Evolutionary conservation across 2,888 invertebrate genomes (phyloP).

Genomic region (Elegia similella): DNA sequence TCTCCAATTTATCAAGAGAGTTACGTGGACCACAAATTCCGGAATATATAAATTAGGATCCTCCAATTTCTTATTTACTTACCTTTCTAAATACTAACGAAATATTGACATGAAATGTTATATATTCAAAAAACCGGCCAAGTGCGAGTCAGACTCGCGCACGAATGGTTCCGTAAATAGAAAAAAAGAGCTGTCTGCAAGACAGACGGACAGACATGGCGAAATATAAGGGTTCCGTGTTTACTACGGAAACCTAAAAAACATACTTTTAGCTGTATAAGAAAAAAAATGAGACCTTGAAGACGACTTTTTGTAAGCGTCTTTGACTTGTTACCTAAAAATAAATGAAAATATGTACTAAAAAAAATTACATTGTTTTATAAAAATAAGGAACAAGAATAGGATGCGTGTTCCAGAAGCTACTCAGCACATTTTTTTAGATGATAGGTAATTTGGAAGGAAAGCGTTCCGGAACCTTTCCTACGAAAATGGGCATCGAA

Average conservation of each 20-base stretch:
- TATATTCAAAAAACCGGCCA: no score
- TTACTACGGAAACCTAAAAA: no score
- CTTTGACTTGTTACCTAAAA: no score
- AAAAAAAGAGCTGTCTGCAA: no score
- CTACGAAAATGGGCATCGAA: slow-evolving; percentile 18
- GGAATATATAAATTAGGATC: neutral
- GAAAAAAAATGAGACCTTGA: no score
- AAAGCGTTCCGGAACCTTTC: slow-evolving; percentile 2
- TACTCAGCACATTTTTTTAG: slow-evolving; percentile 4
- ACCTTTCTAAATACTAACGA: neutral
- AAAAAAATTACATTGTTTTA: neutral
- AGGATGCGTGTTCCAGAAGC: neutral
- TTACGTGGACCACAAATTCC: slow-evolving; percentile 15
- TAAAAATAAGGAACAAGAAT: neutral
- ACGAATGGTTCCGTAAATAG: no score
- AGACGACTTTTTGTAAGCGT: no score
- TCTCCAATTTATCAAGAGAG: slow-evolving; percentile 32
- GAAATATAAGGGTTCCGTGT: no score
- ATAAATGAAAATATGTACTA: neutral
- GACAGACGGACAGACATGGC: no score
- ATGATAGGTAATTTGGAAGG: slow-evolving; percentile 7
- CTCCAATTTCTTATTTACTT: neutral
- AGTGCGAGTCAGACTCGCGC: no score
- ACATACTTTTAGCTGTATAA: no score
- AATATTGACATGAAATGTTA: neutral